A percentile compares a stretch with the other conserved stretches of the same genome.
Evolutionary conservation across 2,113 vertebrate genomes (phyloP).

Genomic region (Terrapene triunguis): DNA sequence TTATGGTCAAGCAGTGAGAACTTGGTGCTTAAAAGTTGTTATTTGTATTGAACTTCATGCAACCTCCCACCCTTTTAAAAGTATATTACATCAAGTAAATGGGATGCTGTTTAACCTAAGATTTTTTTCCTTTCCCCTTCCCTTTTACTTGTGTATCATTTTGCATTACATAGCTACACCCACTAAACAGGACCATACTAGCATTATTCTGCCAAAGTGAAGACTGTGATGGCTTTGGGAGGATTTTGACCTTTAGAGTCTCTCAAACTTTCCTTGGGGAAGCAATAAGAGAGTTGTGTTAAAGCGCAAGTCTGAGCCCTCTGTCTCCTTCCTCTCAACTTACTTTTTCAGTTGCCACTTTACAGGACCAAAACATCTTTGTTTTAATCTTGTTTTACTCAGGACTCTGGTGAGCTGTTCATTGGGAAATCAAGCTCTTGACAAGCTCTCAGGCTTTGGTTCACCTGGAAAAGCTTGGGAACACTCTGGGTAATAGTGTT

Average conservation of each 20-base stretch:
- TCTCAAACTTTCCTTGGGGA: background rate
- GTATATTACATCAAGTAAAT: background rate
- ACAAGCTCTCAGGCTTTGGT: background rate
- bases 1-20: background rate
- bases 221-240: fast-evolving
- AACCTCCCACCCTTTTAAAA: background rate
- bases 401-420: background rate
- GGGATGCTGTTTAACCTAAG: background rate
- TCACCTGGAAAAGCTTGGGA: background rate
- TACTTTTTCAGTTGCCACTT: background rate
- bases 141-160: background rate
- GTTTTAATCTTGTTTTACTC: background rate
- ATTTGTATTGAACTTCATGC: background rate
- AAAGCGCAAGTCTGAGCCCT: background rate
- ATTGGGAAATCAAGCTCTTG: background rate
- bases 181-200: fast-evolving
- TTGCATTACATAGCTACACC: background rate
- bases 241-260: background rate
- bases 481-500: background rate
- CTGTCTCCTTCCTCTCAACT: background rate
- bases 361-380: background rate
- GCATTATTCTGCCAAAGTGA: background rate
- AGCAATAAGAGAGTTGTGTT: background rate
- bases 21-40: background rate
- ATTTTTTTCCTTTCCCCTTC: background rate